Evolutionary conservation across 2,888 invertebrate species (phyloP).

Genomic region (Hirtodrosophila confusa): DNA sequence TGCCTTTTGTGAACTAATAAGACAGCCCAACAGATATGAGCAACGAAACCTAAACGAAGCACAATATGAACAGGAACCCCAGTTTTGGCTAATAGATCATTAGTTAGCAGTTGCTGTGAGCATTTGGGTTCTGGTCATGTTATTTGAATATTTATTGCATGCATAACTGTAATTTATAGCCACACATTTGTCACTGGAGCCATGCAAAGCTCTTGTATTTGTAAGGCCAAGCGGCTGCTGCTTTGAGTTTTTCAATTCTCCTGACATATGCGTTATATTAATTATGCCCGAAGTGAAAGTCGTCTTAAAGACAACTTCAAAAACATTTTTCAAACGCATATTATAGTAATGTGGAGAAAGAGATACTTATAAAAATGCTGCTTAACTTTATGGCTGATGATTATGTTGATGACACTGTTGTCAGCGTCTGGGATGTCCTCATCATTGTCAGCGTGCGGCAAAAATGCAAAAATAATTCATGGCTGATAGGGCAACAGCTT

Average conservation of each 20-base stretch:
- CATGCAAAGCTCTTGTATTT: conserved; percentile 21
- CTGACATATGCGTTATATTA: conserved; percentile 61
- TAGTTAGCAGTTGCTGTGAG: conserved; percentile 70
- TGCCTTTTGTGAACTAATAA: conserved; percentile 67
- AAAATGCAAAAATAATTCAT: conserved; percentile 66
- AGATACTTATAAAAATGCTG: conserved; percentile 31
- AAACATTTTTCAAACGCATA: conserved; percentile 41
- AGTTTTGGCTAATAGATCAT: conserved; percentile 71
- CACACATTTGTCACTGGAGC: conserved; percentile 77
- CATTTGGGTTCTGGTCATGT: conserved; percentile 60
- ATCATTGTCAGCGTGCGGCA: conserved; percentile 52
- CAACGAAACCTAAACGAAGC: conserved; percentile 8
- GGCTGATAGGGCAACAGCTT: conserved; percentile 45
- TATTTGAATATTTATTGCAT: conserved; percentile 80
- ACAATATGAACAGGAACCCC: conserved; percentile 34
- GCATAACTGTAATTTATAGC: conserved; percentile 82
- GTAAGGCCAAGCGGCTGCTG: conserved; percentile 21
- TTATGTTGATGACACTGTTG: conserved; percentile 76
- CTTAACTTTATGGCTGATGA: conserved; percentile 60
- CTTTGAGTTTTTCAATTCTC: conserved; percentile 10
- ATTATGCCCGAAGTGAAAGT: conserved; percentile 46
- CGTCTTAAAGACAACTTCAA: conserved; percentile 29
- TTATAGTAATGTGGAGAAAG: not conserved
- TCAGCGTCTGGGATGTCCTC: conserved; percentile 46
- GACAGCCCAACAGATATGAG: conserved; percentile 59